Evolutionary conservation across 1,140 invertebrate genomes (phyloP).

Genomic region (Aphelenchoides avenae): DNA sequence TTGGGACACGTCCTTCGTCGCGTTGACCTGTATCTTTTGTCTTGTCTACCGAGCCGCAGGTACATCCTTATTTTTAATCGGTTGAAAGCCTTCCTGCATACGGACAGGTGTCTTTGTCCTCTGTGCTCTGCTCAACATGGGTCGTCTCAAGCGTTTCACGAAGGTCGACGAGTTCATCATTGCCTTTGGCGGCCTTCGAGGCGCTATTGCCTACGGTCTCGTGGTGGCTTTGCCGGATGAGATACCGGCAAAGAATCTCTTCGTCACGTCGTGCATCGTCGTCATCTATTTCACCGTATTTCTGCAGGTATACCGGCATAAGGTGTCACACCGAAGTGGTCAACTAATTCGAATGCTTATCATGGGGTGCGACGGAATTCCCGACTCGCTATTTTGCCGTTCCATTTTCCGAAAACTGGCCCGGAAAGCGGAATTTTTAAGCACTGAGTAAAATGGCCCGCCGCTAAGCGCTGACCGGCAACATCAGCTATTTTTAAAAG

Average conservation of each 20-base stretch:
- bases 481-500: no score
- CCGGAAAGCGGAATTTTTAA: no score
- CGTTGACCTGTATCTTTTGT: conserved; percentile 90
- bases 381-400: no score
- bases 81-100: neutral
- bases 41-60: conserved; percentile 75
- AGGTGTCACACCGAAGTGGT: no score
- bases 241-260: conserved; percentile 60
- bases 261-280: conserved; percentile 63
- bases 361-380: no score
- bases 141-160: conserved; percentile 60
- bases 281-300: conserved; percentile 66
- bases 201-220: conserved; percentile 56
- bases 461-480: no score
- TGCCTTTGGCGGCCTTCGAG: conserved; percentile 50
- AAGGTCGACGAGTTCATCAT: conserved; percentile 64
- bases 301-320: no score
- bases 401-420: no score
- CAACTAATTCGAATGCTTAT: no score
- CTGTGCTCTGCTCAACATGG: conserved; percentile 51
- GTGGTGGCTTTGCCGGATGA: conserved; percentile 61
- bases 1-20: conserved; percentile 92
- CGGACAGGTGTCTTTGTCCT: conserved; percentile 62
- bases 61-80: no score
- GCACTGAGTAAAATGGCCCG: no score